Base-by-base conservation (phyloP, 2,888 invertebrate species). In the Trichogramma dendrolimi region DNA sequence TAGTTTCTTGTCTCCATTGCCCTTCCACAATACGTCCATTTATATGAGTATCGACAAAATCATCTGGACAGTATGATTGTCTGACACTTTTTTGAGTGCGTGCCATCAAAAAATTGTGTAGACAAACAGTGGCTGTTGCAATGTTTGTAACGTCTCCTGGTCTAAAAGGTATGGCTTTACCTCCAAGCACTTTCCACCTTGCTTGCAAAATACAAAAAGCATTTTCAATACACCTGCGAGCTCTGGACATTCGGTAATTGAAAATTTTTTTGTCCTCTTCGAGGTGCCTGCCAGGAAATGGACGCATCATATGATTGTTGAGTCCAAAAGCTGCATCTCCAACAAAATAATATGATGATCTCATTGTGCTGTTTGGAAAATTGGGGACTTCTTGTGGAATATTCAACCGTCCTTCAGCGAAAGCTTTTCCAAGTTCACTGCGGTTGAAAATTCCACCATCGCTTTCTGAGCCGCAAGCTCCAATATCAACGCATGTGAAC, bases 361-460 rank as follows among this genome's bases (percentile, higher is more conserved):
- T 27, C 5, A 61, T 52, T 39, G 56, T 53, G 58, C 58, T 61
- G 4, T 62, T 59, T 6, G 65, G 65, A 38, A 68, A 51, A 4
- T 10, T 27, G 11, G 49, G 10, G 39, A 4, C 38, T 7, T 65
- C 65, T 51, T 48, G 49, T 3, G 67, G 68, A 11, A 68, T 55
- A 50, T 68, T 63, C 11, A 67, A 58, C 14, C 53, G 10, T 8
- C 54, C 51, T 38, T 55, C 43, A 5, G 63, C 14, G 3, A 69
- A 38, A 11, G 44, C 59, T 55, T 61, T 50, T 1, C 59, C 64
- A 57, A 67, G 62, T 58, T 62, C 61, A 4, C 58, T 61, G 46
- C 63, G 39, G 5, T 27, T 14, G 47, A 68, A 64, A 8, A 63
- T 59, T 3, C 64, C 66, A 41, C 57, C 65, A 48, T 68, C 68